Evolutionary conservation across 2,113 vertebrate species (phyloP), one percentile per base, ranked within the genome.

Genomic region (Setophaga coronata): DNA sequence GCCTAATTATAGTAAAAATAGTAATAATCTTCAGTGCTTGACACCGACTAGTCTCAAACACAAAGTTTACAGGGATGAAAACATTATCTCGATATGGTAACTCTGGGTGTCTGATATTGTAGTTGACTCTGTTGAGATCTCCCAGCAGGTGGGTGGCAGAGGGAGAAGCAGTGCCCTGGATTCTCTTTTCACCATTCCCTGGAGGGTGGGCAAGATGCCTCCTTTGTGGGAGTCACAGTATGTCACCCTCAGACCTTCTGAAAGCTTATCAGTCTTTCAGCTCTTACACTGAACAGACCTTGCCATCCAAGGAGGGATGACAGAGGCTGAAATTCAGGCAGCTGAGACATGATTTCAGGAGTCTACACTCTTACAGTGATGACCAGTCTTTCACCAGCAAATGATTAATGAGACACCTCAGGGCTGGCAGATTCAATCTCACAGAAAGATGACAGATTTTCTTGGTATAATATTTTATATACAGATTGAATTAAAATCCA

Each of bases 131-230:
- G 38, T 14, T 47, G 38, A 33, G 29, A 60, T 67, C 34, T 50
- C 43, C 33, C 43, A 89, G n/a, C n/a, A 84, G 25, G 31, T 3
- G 3, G 2, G 43, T 14, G 33, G 24, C 51, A 65, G 60, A 82
- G 26, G 38, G 26, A 78, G 36, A 78, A 90, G 66, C 36, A 76
- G 77, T 0, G 11, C 12, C 47, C 36, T 50, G 40, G 43, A 40
- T 2, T 13, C 40, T 54, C 29, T 70, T 73, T 53, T 10, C 1
- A 4, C 43, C 4, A 0, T 28, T 66, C 26, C 15, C 61, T 2
- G 0, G 29, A 60, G 23, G 29, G 38, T 40, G 38, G 60, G 29
- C 31, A 84, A 50, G 81, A 76, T 7, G 3, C 10, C 5, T 71
- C 38, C 28, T 73, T 70, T 62, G 47, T 5, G 2, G 26, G 50